Percentiles rank a stretch among this genome's conserved stretches.
These are phyloP conservation scores for Columba guinea DNA, from an alignment of 2,797 vertebrate genomes.

Conservation along the genomic window DNA sequence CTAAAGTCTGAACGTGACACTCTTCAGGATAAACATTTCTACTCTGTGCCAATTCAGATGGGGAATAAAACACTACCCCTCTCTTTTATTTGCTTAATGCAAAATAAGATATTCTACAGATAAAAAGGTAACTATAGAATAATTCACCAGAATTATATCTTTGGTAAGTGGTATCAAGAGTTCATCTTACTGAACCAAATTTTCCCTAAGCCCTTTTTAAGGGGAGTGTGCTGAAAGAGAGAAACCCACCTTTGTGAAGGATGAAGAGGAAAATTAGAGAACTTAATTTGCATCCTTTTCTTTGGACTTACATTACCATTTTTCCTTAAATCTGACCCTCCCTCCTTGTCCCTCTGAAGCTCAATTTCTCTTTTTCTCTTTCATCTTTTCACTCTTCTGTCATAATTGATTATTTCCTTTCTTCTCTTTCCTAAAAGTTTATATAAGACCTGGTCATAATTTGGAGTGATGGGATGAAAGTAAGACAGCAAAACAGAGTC, in stretches of 20 bases:
- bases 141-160: background rate
- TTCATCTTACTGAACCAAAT: background rate
- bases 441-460: background rate
- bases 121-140: background rate
- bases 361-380: slow-evolving; percentile 10
- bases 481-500: background rate
- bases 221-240: background rate
- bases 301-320: background rate
- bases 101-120: background rate
- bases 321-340: background rate
- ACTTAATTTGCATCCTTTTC: background rate
- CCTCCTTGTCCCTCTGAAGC: background rate
- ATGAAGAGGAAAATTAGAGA: background rate
- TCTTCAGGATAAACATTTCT: background rate
- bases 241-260: background rate
- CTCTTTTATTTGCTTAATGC: background rate
- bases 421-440: slow-evolving; percentile 11
- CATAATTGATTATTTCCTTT: background rate
- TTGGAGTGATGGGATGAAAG: slow-evolving; percentile 16
- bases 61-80: background rate
- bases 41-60: background rate
- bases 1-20: background rate
- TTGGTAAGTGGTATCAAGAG: background rate
- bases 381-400: background rate
- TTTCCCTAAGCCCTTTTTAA: background rate